Conservation (phyloP, 2,888 invertebrate genomes). For the Eilema depressum region DNA sequence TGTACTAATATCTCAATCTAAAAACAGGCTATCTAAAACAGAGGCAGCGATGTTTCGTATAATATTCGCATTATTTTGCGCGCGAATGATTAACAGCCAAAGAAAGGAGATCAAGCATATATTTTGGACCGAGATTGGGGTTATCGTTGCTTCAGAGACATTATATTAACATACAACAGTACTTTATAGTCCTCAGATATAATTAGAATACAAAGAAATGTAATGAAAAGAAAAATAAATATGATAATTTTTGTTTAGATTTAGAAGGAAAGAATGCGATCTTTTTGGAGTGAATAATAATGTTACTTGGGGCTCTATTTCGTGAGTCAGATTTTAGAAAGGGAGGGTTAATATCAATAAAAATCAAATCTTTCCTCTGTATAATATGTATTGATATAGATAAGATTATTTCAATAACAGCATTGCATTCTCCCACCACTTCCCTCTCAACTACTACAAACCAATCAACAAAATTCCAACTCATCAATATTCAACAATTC, state of each 20-base stretch:
- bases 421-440: constrained; percentile 3
- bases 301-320: too few species aligned
- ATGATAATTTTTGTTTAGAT: background rate
- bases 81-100: constrained; percentile 45
- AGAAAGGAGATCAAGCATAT: constrained; percentile 27
- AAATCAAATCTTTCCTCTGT: too few species aligned
- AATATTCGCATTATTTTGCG: constrained; percentile 46
- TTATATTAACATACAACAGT: constrained; percentile 39
- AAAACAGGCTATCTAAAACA: constrained; percentile 20
- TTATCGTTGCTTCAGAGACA: constrained; percentile 27
- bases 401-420: too few species aligned
- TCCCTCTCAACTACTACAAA: constrained; percentile 10
- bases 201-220: constrained; percentile 21
- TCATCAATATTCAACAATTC: constrained; percentile 20
- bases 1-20: background rate
- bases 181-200: constrained; percentile 30
- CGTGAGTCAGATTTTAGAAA: background rate
- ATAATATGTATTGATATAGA: too few species aligned
- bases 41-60: constrained; percentile 34
- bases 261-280: background rate
- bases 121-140: constrained; percentile 35
- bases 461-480: constrained; percentile 22
- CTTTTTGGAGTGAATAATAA: background rate
- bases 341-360: too few species aligned
- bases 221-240: constrained; percentile 8